These are phyloP conservation scores for Melipona beecheii DNA, from an alignment of 2,888 invertebrate genomes.

Conservation along the genomic window DNA sequence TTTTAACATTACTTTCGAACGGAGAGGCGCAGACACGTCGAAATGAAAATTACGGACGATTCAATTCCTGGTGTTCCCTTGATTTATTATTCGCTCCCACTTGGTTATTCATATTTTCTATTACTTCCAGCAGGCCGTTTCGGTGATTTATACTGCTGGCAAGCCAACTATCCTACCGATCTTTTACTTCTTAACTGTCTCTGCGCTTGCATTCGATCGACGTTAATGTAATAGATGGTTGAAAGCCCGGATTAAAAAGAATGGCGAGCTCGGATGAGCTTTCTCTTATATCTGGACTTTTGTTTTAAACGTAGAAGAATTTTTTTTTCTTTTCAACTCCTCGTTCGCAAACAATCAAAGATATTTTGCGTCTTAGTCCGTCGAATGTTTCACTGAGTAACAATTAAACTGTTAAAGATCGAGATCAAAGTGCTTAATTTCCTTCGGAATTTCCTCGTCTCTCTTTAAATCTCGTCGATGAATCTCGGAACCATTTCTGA, in stretches of 20 bases:
- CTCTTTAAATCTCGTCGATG: neutral
- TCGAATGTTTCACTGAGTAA: no score
- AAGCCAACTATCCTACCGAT: conserved; percentile 37
- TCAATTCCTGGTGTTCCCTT: neutral
- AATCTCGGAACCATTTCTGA: neutral
- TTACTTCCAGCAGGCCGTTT: conserved; percentile 24
- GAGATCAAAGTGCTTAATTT: neutral
- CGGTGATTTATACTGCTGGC: conserved; percentile 49
- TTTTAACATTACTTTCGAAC: neutral
- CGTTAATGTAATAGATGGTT: neutral
- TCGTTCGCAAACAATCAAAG: no score
- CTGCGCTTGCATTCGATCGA: neutral
- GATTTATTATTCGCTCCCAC: conserved; percentile 15
- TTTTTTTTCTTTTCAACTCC: neutral
- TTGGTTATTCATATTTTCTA: conserved; percentile 40
- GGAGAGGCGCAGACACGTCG: neutral
- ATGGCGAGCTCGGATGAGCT: neutral
- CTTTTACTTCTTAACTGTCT: conserved; percentile 20
- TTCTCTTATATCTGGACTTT: neutral
- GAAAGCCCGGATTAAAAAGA: neutral
- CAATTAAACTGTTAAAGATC: no score
- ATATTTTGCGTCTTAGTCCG: no score
- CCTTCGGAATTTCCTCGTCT: neutral
- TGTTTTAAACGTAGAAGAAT: neutral
- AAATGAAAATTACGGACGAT: neutral